Base-by-base conservation (phyloP, 2,113 vertebrate species). In the human (Homo sapiens) region DNA sequence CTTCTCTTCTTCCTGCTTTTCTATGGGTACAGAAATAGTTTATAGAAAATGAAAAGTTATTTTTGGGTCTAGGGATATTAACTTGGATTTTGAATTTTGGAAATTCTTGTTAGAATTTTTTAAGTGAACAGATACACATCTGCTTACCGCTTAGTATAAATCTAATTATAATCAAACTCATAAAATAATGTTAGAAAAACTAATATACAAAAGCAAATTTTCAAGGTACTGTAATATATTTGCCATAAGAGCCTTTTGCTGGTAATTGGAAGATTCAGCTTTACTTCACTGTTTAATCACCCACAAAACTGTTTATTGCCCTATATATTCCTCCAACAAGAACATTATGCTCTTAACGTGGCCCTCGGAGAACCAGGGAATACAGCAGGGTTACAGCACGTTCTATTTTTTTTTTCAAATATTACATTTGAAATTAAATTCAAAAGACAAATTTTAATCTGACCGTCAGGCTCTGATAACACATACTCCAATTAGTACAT, bases 291-390 rank as follows among this genome's bases (percentile, higher is more conserved):
- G 81, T 95, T 95, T 97, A 97, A 97, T 97, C 91, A 97, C 61
- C 84, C 81, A 96, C 90, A 96, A 89, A 98, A 97, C 78, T 93
- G 84, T 85, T 98, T 97, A 97, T 93, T 75, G 68, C 7, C 64
- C 72, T 91, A 88, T 96, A 86, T 91, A 91, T 95, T 89, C 88
- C 73, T 94, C 55, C 90, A 98, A 97, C 75, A 97, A 97, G 95
- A 90, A 94, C 59, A 95, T 91, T 92, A 88, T 87, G 87, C 70
- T 82, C 92, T 97, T 96, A 98, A 91, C 55, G 52, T 75, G 20
- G 2, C 72, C 89, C 85, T 93, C 57, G 68, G 76, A 97, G 96
- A 93, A 86, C 45, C 55, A 88, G 48, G 27, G 38, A 84, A 87
- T 18, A 90, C 57, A 48, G 40, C 2, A 61, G 6, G n/a, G 40